phyloP scores from a whole-genome alignment of 2,888 invertebrate genomes.

The Melipona bicolor region DNA sequence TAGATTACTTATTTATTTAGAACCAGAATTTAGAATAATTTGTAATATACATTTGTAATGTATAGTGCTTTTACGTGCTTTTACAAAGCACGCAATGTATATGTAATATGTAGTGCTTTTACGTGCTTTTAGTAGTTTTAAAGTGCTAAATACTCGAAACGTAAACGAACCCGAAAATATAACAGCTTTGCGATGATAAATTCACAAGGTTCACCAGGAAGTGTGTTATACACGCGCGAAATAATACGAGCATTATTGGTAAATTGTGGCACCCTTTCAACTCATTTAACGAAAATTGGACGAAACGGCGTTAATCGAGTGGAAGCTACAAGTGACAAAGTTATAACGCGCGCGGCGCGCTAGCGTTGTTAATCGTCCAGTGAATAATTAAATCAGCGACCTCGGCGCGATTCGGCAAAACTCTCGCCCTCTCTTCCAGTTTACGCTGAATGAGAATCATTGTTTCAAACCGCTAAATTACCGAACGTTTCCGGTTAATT shows the following conservation, averaged over 20 bases:
- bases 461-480: not conserved
- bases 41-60: too few relatives aligned
- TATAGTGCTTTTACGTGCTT: too few relatives aligned
- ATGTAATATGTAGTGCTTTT: too few relatives aligned
- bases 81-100: too few relatives aligned
- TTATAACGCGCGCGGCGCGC: not conserved
- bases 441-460: not conserved
- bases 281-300: not conserved
- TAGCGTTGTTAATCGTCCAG: not conserved
- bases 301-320: not conserved
- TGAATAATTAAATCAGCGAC: constrained; percentile 8
- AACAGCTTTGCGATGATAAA: not conserved
- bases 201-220: not conserved
- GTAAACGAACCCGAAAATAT: not conserved
- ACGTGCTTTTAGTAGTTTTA: too few relatives aligned
- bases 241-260: not conserved
- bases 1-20: too few relatives aligned
- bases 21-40: too few relatives aligned
- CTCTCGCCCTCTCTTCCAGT: not conserved
- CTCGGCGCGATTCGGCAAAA: not conserved
- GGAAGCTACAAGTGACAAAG: not conserved
- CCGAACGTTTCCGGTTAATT: not conserved
- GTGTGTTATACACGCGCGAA: not conserved
- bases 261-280: not conserved
- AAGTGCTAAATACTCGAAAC: not conserved